These are phyloP conservation scores for Scomber colias DNA, from an alignment of 2,113 vertebrate species.

Conservation along the genomic window DNA sequence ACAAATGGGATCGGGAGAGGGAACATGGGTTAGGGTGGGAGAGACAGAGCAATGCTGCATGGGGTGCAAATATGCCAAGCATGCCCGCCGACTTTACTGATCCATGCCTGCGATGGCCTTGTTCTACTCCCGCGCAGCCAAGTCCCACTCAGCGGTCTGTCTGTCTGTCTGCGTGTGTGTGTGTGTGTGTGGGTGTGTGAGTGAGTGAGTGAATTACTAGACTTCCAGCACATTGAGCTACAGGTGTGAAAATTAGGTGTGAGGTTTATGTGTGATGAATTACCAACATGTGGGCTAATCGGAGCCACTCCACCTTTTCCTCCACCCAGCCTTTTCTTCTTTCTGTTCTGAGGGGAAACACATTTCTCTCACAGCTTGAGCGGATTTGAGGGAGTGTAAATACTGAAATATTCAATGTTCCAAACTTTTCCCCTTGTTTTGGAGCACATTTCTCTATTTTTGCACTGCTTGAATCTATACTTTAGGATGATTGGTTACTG, in stretches of 20 bases:
- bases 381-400: slow-evolving; percentile 70
- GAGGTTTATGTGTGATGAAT: slow-evolving; percentile 89
- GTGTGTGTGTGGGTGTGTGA: slow-evolving; percentile 46
- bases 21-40: slow-evolving; percentile 34
- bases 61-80: slow-evolving; percentile 75
- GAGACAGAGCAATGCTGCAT: slow-evolving; percentile 50
- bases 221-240: slow-evolving; percentile 76
- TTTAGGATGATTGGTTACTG: slow-evolving; percentile 18
- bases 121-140: slow-evolving; percentile 14
- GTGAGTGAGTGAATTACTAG: slow-evolving; percentile 73
- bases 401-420: slow-evolving; percentile 61
- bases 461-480: background rate
- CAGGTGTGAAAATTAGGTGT: slow-evolving; percentile 89
- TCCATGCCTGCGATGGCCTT: slow-evolving; percentile 57
- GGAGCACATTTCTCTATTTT: slow-evolving; percentile 35
- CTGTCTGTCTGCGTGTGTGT: slow-evolving; percentile 50
- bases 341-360: slow-evolving; percentile 54
- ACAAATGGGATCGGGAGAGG: slow-evolving; percentile 49
- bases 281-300: slow-evolving; percentile 86
- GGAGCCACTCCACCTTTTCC: slow-evolving; percentile 72
- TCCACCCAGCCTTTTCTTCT: slow-evolving; percentile 49
- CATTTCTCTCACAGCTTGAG: slow-evolving; percentile 71
- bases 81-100: slow-evolving; percentile 59
- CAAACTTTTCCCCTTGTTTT: slow-evolving; percentile 27
- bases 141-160: slow-evolving; percentile 38